Percentiles rank a stretch among this genome's conserved stretches.
phyloP scores from a whole-genome alignment of 2,113 vertebrate species.

The Onychorhynchus coronatus region DNA sequence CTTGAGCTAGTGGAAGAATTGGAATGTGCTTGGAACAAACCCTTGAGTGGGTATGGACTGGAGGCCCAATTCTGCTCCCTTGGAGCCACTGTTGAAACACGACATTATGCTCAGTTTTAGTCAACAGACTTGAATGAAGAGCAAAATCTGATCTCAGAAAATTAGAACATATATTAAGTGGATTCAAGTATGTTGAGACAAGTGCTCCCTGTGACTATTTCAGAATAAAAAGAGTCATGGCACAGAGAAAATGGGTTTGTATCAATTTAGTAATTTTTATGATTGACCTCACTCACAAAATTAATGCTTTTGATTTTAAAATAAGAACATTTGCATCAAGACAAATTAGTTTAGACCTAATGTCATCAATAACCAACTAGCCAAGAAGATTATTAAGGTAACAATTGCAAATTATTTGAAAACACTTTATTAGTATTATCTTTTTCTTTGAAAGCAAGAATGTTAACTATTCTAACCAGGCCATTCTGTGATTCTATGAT shows the following conservation, averaged over 20 bases:
- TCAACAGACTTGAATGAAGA: neutral
- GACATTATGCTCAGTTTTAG: neutral
- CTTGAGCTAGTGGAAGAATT: neutral
- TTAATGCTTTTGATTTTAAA: neutral
- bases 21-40: neutral
- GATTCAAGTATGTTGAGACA: neutral
- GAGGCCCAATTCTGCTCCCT: neutral
- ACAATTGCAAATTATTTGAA: neutral
- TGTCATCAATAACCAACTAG: neutral
- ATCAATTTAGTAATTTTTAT: neutral
- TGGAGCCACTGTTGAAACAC: neutral
- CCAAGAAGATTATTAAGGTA: neutral
- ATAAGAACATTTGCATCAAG: neutral
- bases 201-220: neutral
- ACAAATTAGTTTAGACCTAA: neutral
- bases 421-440: neutral
- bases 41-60: neutral
- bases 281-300: neutral
- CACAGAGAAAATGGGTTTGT: neutral
- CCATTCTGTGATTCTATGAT: neutral
- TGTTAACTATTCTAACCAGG: neutral
- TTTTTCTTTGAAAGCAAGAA: neutral
- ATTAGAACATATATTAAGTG: neutral
- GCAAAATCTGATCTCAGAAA: neutral
- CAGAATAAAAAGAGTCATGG: neutral